Evolutionary conservation across 64 coral and sea anemone species (phyloP), one percentile per base, ranked within the genome.

Genomic region (Cladopsammia gracilis): DNA sequence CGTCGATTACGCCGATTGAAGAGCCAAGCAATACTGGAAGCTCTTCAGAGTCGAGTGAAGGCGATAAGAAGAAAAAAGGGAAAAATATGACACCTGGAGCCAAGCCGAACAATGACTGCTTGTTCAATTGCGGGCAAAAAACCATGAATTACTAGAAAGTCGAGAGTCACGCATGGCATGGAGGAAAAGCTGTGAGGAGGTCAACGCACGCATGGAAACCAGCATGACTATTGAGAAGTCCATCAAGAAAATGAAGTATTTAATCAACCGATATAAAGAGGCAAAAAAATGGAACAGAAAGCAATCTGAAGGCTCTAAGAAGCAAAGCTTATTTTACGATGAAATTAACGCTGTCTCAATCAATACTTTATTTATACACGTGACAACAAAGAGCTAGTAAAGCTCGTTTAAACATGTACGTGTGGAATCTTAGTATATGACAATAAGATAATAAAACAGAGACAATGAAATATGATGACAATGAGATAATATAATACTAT

Each of bases 241-340:
- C 42, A 48, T 79, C 26, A 16, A 78, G 51, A 73, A 83, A 56
- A 70, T 91, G 6, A 91, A 91, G 46, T 84, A 91, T 62, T 60
- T 71, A 53, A 54, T 62, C 16, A 68, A 83, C 5, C 15, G 47
- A 54, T 91, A 91, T 24, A 75, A 84, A 83, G 69, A 81, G 48
- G n/a, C 58, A 22, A 91, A 83, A 53, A 78, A 91, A 48, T 91
- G 89, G 89, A 91, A 91, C 51, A 48, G 62, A 26, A 91, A 83
- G 45, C 68, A 75, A 52, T 70, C 89, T 26, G 78, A 68, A 48
- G 89, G 77, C 20, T 73, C 68, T 73, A 65, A 26, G 23, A 79
- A 43, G 67, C 22, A 91, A 56, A 70, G 45, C 43, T 16, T 70
- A 22, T 73, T 72, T 60, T 91, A 83, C 50, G 51, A 84, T 48